Evolutionary conservation across 2,113 vertebrate species (phyloP).

Genomic region (Chiloscyllium plagiosum): DNA sequence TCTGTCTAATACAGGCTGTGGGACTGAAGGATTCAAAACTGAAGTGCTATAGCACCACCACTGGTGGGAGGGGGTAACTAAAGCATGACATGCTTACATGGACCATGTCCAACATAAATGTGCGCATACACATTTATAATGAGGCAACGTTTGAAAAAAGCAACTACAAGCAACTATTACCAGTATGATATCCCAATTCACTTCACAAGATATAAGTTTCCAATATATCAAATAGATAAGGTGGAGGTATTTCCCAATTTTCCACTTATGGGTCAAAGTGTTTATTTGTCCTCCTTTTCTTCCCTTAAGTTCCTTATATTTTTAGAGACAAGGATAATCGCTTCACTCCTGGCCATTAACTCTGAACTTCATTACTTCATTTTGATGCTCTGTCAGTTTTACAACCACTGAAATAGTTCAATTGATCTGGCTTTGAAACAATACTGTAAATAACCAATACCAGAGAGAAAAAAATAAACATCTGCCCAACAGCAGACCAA

Average conservation of each 20-base stretch:
- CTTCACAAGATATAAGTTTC: background rate
- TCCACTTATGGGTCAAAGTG: background rate
- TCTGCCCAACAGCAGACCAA: background rate
- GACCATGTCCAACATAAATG: background rate
- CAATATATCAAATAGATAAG: background rate
- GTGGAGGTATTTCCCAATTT: background rate
- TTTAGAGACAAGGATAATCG: background rate
- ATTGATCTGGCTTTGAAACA: slow-evolving; percentile 11
- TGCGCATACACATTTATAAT: background rate
- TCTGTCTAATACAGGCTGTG: background rate
- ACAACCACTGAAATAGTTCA: background rate
- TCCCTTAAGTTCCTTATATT: background rate
- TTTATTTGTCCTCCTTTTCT: background rate
- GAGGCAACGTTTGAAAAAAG: background rate
- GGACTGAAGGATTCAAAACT: background rate
- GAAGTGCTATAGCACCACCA: background rate
- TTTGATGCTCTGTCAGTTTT: background rate
- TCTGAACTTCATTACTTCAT: background rate
- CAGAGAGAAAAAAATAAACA: background rate
- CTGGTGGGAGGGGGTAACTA: background rate
- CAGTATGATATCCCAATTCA: background rate
- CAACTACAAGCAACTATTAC: background rate
- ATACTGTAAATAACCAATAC: slow-evolving; percentile 2
- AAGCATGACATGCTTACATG: background rate
- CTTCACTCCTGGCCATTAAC: background rate